A percentile compares a stretch with the other conserved stretches of the same genome.
Evolutionary conservation across 2,113 vertebrate genomes (phyloP).

Genomic region (Alligator mississippiensis): DNA sequence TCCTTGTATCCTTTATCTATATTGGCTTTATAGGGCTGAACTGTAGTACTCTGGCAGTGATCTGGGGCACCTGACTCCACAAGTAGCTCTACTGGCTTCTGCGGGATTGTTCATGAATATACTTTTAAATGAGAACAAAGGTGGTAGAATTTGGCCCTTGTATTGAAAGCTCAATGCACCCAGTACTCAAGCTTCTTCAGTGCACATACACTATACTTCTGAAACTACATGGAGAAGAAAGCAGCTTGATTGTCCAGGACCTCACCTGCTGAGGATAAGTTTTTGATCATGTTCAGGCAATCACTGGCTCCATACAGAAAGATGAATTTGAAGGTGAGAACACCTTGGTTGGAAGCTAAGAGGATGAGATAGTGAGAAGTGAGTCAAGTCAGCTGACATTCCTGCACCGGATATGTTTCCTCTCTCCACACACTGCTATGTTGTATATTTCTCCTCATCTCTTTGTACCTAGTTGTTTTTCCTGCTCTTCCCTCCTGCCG

Average conservation of each 20-base stretch:
- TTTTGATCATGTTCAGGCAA: slow-evolving; percentile 3
- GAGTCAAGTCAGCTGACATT: neutral
- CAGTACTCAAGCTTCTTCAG: too few relatives aligned
- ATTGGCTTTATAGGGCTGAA: neutral
- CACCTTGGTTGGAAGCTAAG: neutral
- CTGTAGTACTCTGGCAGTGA: neutral
- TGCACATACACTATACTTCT: neutral
- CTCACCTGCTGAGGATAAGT: neutral
- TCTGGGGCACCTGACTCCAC: neutral
- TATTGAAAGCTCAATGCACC: too few relatives aligned
- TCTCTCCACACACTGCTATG: fast-evolving
- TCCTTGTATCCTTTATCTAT: neutral
- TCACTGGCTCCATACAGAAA: neutral
- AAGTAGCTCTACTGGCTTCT: neutral
- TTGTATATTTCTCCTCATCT: neutral
- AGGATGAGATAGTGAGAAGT: neutral
- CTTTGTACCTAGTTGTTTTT: neutral
- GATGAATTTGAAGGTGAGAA: neutral
- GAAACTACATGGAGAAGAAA: neutral
- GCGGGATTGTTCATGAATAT: neutral
- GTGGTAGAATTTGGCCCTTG: neutral
- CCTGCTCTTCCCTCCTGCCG: neutral
- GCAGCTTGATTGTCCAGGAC: neutral
- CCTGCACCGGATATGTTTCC: fast-evolving
- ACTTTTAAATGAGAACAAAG: neutral